Percentiles rank a stretch among this genome's conserved stretches.
Conservation (phyloP, 2,888 invertebrate species). For the Carterocephalus palaemon region DNA sequence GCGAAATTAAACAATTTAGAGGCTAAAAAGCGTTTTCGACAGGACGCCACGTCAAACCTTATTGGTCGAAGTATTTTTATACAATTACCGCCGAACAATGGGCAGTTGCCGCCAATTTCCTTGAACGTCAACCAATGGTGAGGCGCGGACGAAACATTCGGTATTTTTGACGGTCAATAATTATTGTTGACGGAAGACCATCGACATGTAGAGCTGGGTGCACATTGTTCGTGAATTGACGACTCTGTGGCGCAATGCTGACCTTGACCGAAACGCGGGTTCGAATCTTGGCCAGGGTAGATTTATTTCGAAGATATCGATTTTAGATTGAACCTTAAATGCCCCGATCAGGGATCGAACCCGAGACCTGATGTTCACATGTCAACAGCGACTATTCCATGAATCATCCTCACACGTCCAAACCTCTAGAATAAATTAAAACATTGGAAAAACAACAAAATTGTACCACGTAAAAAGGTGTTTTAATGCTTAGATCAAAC, state of each 20-base stretch:
- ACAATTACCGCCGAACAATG: conserved; percentile 36
- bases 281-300: too few relatives aligned
- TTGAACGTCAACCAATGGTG: conserved; percentile 28
- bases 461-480: conserved; percentile 9
- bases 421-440: background rate
- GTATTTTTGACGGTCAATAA: conserved; percentile 37
- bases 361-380: too few relatives aligned
- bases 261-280: too few relatives aligned
- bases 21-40: conserved; percentile 39
- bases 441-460: background rate
- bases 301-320: too few relatives aligned
- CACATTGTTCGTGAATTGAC: too few relatives aligned
- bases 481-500: conserved; percentile 10
- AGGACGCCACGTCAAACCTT: conserved; percentile 40
- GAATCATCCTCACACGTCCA: too few relatives aligned
- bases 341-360: too few relatives aligned
- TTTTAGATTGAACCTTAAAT: too few relatives aligned
- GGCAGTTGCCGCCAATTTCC: conserved; percentile 27
- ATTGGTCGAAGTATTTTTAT: conserved; percentile 35
- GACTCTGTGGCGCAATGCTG: too few relatives aligned
- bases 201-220: conserved; percentile 23
- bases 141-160: conserved; percentile 40
- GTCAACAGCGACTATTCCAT: too few relatives aligned
- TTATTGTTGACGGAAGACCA: conserved; percentile 29
- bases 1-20: conserved; percentile 54